Evolutionary conservation across 2,113 vertebrate genomes (phyloP), one percentile per base, ranked within the genome.

Genomic region (Eulacestoma nigropectus): DNA sequence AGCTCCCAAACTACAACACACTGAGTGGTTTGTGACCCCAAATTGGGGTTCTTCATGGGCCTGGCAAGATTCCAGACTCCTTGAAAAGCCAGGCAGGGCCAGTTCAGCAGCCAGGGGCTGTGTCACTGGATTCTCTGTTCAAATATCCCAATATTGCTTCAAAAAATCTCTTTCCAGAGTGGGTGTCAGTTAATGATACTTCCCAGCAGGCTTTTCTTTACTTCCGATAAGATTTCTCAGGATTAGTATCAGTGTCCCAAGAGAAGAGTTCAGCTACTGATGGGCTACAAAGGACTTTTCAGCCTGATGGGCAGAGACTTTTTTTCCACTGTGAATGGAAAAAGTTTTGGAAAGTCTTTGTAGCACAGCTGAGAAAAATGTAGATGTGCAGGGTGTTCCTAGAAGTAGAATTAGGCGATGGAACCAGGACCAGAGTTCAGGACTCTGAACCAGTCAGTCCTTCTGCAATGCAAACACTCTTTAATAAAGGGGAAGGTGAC

Each of bases 21-120:
- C 29, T 5, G 53, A 53, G 53, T 7, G 62, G 19, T 75, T 32
- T 75, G 37, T 82, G n/a, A 46, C 46, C 35, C 53, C 16, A 35
- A 35, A 30, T 0, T n/a, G 10, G 46, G 52, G 13, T 7, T 60
- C 8, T 29, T 33, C 10, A 0, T 4, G 46, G 37, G 9, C 6
- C n/a, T 82, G 46, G 47, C 56, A 18, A 21, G 42, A 15, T 22
- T 20, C 21, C 59, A 60, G 74, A 1, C 35, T 33, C 44, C 46
- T 25, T 17, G 22, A 18, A 47, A 41, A 46, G 29, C 67, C 27
- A 10, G 47, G 6, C 37, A 13, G 49, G 64, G 60, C 73, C 11
- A 11, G 25, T 35, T 17, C 6, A 9, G 41, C 50, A 42, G 44
- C 4, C 25, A 7, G 32, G 56, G 39, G 7, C 46, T n/a, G 37